Conservation (phyloP, 1,140 invertebrate genomes). For the Heliconius nattereri region DNA sequence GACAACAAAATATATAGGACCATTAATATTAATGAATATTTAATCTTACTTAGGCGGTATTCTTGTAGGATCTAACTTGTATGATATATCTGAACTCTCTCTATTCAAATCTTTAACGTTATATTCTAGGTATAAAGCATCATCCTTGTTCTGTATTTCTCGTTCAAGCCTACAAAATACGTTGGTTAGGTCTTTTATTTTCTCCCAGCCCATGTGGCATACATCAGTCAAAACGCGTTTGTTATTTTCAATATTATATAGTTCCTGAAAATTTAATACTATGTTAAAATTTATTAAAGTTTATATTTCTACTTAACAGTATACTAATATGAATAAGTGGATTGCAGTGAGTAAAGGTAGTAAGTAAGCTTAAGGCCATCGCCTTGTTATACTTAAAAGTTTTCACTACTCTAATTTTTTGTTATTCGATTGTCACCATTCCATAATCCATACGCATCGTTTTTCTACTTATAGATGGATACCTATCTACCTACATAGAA, state of each 20-base stretch:
- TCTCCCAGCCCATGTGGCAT: conserved; percentile 87
- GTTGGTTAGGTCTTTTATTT: conserved; percentile 90
- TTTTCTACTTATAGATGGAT: no score
- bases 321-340: no score
- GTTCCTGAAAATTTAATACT: conserved; percentile 56
- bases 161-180: conserved; percentile 87
- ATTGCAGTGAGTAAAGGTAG: no score
- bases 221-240: conserved; percentile 71
- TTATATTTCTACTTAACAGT: neutral
- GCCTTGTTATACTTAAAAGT: no score
- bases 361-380: no score
- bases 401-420: no score
- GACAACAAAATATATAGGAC: no score
- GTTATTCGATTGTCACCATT: no score
- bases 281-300: neutral
- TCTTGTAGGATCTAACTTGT: conserved; percentile 88
- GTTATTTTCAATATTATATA: conserved; percentile 74
- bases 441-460: no score
- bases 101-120: conserved; percentile 88
- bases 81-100: conserved; percentile 88
- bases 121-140: conserved; percentile 88
- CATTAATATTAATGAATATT: no score
- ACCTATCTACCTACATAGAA: no score
- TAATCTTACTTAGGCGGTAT: conserved; percentile 85
- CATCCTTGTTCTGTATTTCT: conserved; percentile 90